Percentiles rank a stretch among this genome's conserved stretches.
Evolutionary conservation across 2,113 vertebrate genomes (phyloP).

Genomic region (Bombycilla garrulus): DNA sequence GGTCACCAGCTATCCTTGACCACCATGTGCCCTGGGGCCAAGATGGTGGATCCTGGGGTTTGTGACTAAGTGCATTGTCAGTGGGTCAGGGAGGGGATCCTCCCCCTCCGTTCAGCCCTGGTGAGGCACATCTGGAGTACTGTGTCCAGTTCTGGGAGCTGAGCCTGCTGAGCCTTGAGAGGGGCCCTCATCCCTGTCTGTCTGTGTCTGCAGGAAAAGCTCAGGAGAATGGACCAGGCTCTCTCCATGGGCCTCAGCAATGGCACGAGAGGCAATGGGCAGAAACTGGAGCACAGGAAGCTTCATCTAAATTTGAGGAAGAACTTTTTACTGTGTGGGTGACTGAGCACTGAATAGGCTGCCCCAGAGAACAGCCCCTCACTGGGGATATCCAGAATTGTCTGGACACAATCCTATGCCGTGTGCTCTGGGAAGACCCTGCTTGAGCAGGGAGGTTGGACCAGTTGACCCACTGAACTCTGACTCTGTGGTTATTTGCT

Average conservation of each 20-base stretch:
- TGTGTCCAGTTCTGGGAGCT: neutral
- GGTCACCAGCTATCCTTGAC: neutral
- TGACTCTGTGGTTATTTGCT: neutral
- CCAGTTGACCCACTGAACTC: neutral
- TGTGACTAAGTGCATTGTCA: neutral
- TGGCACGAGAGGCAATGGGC: neutral
- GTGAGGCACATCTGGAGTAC: neutral
- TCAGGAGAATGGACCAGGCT: neutral
- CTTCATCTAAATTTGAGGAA: neutral
- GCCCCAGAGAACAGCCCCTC: neutral
- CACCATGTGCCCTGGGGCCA: neutral
- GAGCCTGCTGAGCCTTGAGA: neutral
- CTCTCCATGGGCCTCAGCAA: neutral
- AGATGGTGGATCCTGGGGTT: neutral
- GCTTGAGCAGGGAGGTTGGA: neutral
- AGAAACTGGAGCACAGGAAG: neutral
- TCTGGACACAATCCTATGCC: neutral
- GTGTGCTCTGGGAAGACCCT: neutral
- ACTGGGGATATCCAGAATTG: neutral
- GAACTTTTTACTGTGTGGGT: neutral
- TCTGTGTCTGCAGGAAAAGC: neutral
- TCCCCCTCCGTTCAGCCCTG: neutral
- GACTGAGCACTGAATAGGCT: neutral
- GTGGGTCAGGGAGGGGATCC: too few relatives aligned
- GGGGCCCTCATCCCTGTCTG: neutral